phyloP scores from a whole-genome alignment of 2,113 vertebrate species.

The Podocnemis expansa region DNA sequence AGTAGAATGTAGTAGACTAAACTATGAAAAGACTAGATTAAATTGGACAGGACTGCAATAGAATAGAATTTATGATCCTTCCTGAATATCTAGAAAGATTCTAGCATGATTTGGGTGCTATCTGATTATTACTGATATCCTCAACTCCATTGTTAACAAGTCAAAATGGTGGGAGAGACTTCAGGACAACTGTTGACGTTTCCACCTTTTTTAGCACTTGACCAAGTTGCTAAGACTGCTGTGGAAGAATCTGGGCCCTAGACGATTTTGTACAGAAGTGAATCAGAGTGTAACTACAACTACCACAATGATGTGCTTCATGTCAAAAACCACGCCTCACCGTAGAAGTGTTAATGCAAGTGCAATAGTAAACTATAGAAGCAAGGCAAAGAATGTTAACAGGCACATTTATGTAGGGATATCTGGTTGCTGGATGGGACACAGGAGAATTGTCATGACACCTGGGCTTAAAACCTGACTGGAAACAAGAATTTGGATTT shows the following conservation, averaged over 20 bases:
- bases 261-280: background rate
- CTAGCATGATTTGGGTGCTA: background rate
- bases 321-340: background rate
- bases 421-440: background rate
- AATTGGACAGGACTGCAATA: too few relatives aligned
- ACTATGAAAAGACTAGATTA: too few relatives aligned
- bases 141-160: background rate
- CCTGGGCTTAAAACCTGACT: background rate
- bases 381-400: background rate
- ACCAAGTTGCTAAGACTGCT: background rate
- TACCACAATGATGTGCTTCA: background rate
- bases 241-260: background rate
- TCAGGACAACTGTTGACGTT: background rate
- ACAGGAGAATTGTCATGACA: background rate
- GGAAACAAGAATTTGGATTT: background rate
- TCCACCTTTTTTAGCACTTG: background rate
- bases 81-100: background rate
- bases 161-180: background rate
- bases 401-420: background rate
- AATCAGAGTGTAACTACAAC: background rate
- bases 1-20: background rate
- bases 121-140: background rate
- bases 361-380: background rate
- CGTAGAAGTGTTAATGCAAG: background rate
- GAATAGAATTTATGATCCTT: background rate